phyloP scores from a whole-genome alignment of 2,888 invertebrate species.

The Epiblema foenella region DNA sequence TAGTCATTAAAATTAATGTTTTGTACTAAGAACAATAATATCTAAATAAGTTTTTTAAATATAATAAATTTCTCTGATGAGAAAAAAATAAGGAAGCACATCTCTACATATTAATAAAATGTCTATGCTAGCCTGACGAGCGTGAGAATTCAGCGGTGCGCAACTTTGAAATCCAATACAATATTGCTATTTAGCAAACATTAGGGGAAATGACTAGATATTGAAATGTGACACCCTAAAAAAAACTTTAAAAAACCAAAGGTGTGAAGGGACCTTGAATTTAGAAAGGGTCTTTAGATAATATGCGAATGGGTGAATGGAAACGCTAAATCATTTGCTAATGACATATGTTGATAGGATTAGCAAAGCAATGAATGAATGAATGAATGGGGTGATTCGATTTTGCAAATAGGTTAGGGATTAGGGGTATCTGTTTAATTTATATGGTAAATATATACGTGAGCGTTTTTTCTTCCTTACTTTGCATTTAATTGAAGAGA shows the following conservation, averaged over 20 bases:
- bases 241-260: conserved; percentile 46
- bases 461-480: conserved; percentile 10
- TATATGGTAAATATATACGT: conserved; percentile 17
- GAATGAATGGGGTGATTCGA: conserved; percentile 10
- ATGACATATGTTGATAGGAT: conserved; percentile 46
- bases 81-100: not conserved
- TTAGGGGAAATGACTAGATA: conserved; percentile 45
- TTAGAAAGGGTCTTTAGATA: conserved; percentile 49
- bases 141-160: conserved; percentile 40
- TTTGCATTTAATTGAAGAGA: conserved; percentile 4
- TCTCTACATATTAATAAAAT: conserved; percentile 16
- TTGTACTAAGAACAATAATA: not conserved
- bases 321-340: conserved; percentile 49
- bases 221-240: conserved; percentile 49
- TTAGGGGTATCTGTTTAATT: conserved; percentile 23
- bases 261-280: conserved; percentile 58
- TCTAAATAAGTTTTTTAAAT: not conserved
- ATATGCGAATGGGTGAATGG: conserved; percentile 46
- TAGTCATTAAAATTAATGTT: not conserved
- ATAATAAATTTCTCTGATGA: not conserved
- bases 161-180: conserved; percentile 43
- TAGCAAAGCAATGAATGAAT: conserved; percentile 31
- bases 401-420: conserved; percentile 23
- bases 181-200: conserved; percentile 47
- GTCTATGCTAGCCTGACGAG: conserved; percentile 33